phyloP scores from a whole-genome alignment of 92 coral and sea anemone species.

The Zoanthus sansibaricus region DNA sequence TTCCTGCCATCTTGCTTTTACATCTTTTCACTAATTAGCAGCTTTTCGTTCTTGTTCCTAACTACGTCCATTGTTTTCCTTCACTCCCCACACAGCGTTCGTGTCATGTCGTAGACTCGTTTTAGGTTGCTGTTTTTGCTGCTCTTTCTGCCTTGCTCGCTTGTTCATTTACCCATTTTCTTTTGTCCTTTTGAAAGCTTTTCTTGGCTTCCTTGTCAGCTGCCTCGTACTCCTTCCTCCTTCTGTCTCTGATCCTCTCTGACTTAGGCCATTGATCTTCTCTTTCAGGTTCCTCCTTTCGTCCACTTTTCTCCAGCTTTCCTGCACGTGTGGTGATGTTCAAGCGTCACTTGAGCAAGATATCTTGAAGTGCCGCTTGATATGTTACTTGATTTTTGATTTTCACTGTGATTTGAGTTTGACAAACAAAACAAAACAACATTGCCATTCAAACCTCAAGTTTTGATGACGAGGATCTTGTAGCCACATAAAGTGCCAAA shows the following conservation, averaged over 20 bases:
- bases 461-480: constrained; percentile 7
- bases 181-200: not conserved
- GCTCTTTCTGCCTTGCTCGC: not conserved
- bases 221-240: not conserved
- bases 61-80: constrained; percentile 3
- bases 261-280: not conserved
- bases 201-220: not conserved
- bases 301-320: not conserved
- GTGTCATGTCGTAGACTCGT: not conserved
- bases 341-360: no score
- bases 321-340: no score
- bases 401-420: not conserved
- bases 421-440: not conserved
- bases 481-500: not conserved
- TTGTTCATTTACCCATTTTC: not conserved
- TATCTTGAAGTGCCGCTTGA: not conserved
- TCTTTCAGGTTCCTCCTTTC: not conserved
- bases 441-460: not conserved
- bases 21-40: constrained; percentile 17
- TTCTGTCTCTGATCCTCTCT: no score
- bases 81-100: not conserved
- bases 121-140: not conserved
- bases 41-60: not conserved
- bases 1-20: constrained; percentile 9
- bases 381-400: not conserved